A percentile compares a stretch with the other conserved stretches of the same genome.
Evolutionary conservation across 2,888 invertebrate genomes (phyloP).

Genomic region (Nomada hirtipes): DNA sequence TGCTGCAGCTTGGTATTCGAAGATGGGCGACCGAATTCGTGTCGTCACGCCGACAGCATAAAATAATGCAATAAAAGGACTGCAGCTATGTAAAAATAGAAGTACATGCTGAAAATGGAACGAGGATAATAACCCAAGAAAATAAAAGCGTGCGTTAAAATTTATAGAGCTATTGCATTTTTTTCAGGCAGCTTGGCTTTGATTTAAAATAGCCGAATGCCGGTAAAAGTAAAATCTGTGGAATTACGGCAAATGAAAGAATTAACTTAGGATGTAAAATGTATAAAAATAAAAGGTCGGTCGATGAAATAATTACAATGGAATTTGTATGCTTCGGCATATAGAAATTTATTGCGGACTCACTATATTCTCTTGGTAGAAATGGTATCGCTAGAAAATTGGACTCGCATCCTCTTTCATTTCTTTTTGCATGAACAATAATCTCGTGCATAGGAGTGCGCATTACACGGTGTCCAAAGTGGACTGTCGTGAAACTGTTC

Average conservation of each 20-base stretch:
- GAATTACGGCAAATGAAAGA: not conserved
- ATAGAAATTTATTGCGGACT: slow-evolving; percentile 1
- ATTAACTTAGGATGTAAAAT: not conserved
- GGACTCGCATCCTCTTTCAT: not conserved
- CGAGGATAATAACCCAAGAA: not conserved
- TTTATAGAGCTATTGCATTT: not conserved
- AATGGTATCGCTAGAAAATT: not conserved
- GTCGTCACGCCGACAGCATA: slow-evolving; percentile 15
- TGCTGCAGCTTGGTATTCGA: not conserved
- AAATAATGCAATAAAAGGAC: slow-evolving; percentile 30
- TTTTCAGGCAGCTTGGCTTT: not conserved
- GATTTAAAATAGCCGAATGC: not conserved
- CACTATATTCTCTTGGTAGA: not conserved
- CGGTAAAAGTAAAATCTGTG: not conserved
- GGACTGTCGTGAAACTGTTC: slow-evolving; percentile 68
- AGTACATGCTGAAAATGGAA: slow-evolving; percentile 1
- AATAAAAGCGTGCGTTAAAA: not conserved
- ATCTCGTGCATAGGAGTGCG: slow-evolving; percentile 12
- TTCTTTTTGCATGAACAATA: slow-evolving; percentile 32
- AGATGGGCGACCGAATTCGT: slow-evolving; percentile 5
- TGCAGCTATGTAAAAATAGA: slow-evolving; percentile 15
- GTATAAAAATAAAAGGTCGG: not conserved
- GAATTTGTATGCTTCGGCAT: not conserved
- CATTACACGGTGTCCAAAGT: slow-evolving; percentile 54
- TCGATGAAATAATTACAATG: not conserved